These are phyloP conservation scores for Andrena marginata DNA, from an alignment of 2,888 invertebrate genomes.

Conservation along the genomic window DNA sequence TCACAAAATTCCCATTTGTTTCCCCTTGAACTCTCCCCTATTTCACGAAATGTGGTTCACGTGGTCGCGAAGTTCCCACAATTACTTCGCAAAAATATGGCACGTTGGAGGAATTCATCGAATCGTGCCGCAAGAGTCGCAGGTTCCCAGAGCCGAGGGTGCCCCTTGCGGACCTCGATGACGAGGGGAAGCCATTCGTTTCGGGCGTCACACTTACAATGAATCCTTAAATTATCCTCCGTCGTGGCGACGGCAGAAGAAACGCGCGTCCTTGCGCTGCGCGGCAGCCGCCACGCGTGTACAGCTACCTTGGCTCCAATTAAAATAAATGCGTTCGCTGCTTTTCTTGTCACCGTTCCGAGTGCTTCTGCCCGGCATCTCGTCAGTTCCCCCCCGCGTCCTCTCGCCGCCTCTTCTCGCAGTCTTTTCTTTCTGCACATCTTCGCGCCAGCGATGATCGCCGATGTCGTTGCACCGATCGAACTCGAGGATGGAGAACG, in stretches of 20 bases:
- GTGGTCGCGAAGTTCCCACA: background rate
- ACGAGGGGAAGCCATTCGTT: constrained; percentile 70
- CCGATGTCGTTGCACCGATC: constrained; percentile 25
- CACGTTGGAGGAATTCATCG: constrained; percentile 40
- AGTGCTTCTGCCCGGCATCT: constrained; percentile 55
- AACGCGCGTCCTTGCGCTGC: constrained; percentile 67
- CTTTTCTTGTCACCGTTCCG: constrained; percentile 73
- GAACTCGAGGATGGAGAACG: background rate
- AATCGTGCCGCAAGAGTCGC: background rate
- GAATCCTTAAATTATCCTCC: constrained; percentile 73
- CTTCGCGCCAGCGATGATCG: constrained; percentile 47
- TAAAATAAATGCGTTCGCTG: constrained; percentile 75
- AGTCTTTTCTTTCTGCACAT: constrained; percentile 22
- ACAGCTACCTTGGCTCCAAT: constrained; percentile 67
- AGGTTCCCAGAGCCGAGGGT: constrained; percentile 26
- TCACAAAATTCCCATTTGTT: background rate
- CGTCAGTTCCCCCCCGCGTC: constrained; percentile 53
- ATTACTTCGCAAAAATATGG: constrained; percentile 39
- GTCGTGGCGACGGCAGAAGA: constrained; percentile 59
- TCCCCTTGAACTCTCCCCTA: background rate
- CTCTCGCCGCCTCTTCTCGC: background rate
- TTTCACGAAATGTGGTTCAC: background rate
- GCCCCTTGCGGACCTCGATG: constrained; percentile 50
- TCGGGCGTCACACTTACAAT: constrained; percentile 68
- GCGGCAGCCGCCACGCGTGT: constrained; percentile 59